Conservation (phyloP, 2,888 invertebrate species). For the Escarpia spicata region DNA sequence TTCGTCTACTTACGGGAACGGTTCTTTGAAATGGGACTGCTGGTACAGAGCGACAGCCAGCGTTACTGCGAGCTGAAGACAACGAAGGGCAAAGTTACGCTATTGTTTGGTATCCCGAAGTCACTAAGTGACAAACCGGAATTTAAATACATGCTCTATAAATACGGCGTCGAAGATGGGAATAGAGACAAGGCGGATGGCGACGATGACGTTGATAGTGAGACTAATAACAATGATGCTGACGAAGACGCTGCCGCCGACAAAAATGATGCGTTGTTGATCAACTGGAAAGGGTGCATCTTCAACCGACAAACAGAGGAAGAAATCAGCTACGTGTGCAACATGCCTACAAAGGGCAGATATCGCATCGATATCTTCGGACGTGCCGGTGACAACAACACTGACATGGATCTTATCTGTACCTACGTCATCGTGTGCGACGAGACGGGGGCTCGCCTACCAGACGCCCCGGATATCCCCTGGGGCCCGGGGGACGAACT, state of each 20-base stretch:
- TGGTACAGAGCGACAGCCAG: slow-evolving; percentile 50
- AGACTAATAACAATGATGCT: slow-evolving; percentile 52
- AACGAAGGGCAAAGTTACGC: slow-evolving; percentile 52
- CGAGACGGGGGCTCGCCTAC: slow-evolving; percentile 52
- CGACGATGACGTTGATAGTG: slow-evolving; percentile 46
- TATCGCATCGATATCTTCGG: slow-evolving; percentile 63
- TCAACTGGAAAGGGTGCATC: slow-evolving; percentile 56
- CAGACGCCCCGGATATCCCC: slow-evolving; percentile 59
- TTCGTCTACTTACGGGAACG: slow-evolving; percentile 59
- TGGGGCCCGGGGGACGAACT: slow-evolving; percentile 58
- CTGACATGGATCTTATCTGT: slow-evolving; percentile 57
- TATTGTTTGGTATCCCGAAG: slow-evolving; percentile 53
- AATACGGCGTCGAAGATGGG: background rate
- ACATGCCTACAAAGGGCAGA: slow-evolving; percentile 54
- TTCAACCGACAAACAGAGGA: slow-evolving; percentile 56
- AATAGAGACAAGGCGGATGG: slow-evolving; percentile 22
- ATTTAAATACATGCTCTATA: background rate
- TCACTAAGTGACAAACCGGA: slow-evolving; percentile 37
- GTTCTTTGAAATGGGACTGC: slow-evolving; percentile 55
- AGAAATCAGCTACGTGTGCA: slow-evolving; percentile 48
- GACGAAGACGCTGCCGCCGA: slow-evolving; percentile 48
- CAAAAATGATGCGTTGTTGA: slow-evolving; percentile 55
- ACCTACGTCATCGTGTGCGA: slow-evolving; percentile 60
- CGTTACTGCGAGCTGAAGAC: slow-evolving; percentile 49
- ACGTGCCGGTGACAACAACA: slow-evolving; percentile 44